A percentile compares a stretch with the other conserved stretches of the same genome.
Conservation (phyloP, 2,797 vertebrate species). For the Toxotes lorentzi region DNA sequence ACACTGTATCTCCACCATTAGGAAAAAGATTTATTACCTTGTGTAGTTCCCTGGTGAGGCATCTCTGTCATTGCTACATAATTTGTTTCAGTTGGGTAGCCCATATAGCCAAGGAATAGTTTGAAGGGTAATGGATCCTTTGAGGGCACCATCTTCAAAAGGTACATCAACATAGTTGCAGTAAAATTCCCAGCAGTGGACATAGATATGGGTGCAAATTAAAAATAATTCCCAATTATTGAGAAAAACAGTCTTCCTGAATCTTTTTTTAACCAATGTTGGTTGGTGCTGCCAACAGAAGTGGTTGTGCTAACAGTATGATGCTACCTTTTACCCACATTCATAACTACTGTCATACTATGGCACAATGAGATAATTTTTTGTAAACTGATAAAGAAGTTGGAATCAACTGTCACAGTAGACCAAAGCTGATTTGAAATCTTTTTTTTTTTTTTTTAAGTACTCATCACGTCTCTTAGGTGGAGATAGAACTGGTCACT, state of each 20-base stretch:
- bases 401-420: not conserved
- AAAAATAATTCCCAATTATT: not conserved
- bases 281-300: not conserved
- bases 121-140: slow-evolving; percentile 81
- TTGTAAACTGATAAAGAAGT: no score
- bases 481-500: not conserved
- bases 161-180: not conserved
- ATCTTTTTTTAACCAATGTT: not conserved
- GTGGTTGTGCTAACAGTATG: not conserved
- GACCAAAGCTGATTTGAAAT: not conserved
- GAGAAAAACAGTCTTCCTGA: no score
- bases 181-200: not conserved
- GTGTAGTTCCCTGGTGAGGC: slow-evolving; percentile 76
- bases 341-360: not conserved
- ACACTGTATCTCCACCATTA: not conserved
- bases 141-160: slow-evolving; percentile 85
- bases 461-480: not conserved
- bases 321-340: not conserved
- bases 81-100: slow-evolving; percentile 86
- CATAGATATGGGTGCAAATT: not conserved
- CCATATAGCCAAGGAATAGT: slow-evolving; percentile 86
- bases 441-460: not conserved
- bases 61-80: slow-evolving; percentile 84
- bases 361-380: no score
- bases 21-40: slow-evolving; percentile 70